A percentile compares a stretch with the other conserved stretches of the same genome.
phyloP scores from a whole-genome alignment of 1,140 invertebrate species.

The Diabrotica undecimpunctata region DNA sequence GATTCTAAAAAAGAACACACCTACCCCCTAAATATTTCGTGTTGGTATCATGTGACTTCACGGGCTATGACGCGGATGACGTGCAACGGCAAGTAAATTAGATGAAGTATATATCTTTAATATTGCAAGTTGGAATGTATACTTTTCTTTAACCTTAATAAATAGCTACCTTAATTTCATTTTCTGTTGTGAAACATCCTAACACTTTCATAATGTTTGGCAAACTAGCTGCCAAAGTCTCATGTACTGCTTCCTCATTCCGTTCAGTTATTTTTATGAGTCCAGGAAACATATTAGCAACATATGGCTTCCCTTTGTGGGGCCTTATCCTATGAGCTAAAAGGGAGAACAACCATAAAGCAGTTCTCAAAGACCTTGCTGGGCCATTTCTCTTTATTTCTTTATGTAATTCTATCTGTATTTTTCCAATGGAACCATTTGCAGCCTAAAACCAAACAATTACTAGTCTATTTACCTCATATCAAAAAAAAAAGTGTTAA shows the following conservation, averaged over 20 bases:
- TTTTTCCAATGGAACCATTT: slow-evolving; percentile 60
- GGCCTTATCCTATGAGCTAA: slow-evolving; percentile 66
- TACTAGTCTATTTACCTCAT: too few relatives aligned
- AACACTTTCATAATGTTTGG: slow-evolving; percentile 67
- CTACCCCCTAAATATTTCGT: too few relatives aligned
- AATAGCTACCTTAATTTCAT: slow-evolving; percentile 67
- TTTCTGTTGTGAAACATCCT: slow-evolving; percentile 70
- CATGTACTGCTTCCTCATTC: slow-evolving; percentile 70
- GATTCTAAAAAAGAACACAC: too few relatives aligned
- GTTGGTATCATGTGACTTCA: too few relatives aligned
- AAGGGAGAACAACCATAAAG: slow-evolving; percentile 72
- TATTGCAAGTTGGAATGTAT: too few relatives aligned
- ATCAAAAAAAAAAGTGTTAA: too few relatives aligned
- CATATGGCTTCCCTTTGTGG: slow-evolving; percentile 73
- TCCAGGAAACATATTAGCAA: slow-evolving; percentile 69
- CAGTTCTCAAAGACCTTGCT: slow-evolving; percentile 64
- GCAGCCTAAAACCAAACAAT: slow-evolving; percentile 34
- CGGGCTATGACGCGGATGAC: too few relatives aligned
- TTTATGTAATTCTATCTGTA: slow-evolving; percentile 75
- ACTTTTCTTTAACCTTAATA: too few relatives aligned
- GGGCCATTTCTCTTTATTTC: slow-evolving; percentile 76
- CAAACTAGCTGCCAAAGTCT: slow-evolving; percentile 65
- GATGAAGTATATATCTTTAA: too few relatives aligned
- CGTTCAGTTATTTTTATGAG: slow-evolving; percentile 63
- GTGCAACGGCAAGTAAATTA: too few relatives aligned